phyloP scores from a whole-genome alignment of 2,888 invertebrate species.

The Diploptera punctata region DNA sequence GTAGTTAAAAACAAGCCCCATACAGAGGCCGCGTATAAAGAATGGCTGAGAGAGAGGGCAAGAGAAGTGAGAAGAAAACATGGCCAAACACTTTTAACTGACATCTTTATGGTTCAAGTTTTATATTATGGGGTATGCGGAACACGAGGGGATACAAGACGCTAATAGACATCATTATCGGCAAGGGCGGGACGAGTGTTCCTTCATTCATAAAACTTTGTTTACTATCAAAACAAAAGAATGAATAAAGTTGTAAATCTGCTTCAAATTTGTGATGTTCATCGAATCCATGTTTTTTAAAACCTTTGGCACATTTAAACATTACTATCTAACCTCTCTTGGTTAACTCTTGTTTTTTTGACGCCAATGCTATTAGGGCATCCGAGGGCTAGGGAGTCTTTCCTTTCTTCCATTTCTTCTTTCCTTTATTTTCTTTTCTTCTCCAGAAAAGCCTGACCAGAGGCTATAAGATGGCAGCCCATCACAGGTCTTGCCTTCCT shows the following conservation, averaged over 20 bases:
- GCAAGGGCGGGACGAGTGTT: background rate
- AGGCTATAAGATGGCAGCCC: no score
- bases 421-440: no score
- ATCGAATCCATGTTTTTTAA: no score
- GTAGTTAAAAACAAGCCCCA: background rate
- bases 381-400: no score
- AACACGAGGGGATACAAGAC: background rate
- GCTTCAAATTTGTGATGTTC: no score
- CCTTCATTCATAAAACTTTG: constrained; percentile 4
- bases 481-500: no score
- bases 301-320: no score
- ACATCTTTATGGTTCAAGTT: constrained; percentile 30
- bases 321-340: no score
- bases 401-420: no score
- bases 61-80: background rate
- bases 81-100: constrained; percentile 22
- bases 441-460: no score
- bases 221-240: background rate
- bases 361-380: no score
- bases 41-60: background rate
- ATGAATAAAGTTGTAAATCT: background rate
- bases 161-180: background rate
- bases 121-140: constrained; percentile 26
- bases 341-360: no score
- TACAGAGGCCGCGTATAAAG: background rate